Evolutionary conservation across 1,140 invertebrate species (phyloP).

Genomic region (Cyphomyrmex costatus): DNA sequence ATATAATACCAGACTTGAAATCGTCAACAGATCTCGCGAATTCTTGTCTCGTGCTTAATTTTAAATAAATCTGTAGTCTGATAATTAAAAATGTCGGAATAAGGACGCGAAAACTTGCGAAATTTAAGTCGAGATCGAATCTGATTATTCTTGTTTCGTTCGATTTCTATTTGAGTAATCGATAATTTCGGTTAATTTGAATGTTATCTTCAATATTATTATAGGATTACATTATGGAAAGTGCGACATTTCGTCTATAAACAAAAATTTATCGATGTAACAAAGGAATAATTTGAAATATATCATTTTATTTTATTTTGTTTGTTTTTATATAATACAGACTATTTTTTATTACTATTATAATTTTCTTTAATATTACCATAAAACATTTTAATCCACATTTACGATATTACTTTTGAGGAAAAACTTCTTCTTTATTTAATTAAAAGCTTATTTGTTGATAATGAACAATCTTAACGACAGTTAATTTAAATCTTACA

Average conservation of each 20-base stretch:
- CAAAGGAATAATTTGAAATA: not conserved
- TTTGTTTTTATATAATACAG: not conserved
- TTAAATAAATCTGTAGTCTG: not conserved
- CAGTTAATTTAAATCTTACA: constrained; percentile 66
- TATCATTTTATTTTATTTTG: not conserved
- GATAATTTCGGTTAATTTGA: constrained; percentile 7
- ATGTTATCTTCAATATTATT: not conserved
- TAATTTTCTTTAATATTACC: not conserved
- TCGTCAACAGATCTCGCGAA: not conserved
- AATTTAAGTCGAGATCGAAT: not conserved
- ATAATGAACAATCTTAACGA: not conserved
- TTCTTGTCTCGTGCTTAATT: too few relatives aligned
- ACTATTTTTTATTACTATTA: not conserved
- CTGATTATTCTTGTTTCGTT: constrained; percentile 5
- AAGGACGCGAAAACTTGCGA: not conserved
- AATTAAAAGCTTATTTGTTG: not conserved
- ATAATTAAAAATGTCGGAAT: not conserved
- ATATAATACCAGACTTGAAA: not conserved
- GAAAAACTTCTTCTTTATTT: not conserved
- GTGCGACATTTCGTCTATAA: not conserved
- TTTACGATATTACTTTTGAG: not conserved
- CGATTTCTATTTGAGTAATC: not conserved
- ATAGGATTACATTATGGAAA: not conserved
- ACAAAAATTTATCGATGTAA: not conserved
- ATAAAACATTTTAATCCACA: not conserved